Evolutionary conservation across 1,140 invertebrate species (phyloP).

Genomic region (Caenorhabditis briggsae): DNA sequence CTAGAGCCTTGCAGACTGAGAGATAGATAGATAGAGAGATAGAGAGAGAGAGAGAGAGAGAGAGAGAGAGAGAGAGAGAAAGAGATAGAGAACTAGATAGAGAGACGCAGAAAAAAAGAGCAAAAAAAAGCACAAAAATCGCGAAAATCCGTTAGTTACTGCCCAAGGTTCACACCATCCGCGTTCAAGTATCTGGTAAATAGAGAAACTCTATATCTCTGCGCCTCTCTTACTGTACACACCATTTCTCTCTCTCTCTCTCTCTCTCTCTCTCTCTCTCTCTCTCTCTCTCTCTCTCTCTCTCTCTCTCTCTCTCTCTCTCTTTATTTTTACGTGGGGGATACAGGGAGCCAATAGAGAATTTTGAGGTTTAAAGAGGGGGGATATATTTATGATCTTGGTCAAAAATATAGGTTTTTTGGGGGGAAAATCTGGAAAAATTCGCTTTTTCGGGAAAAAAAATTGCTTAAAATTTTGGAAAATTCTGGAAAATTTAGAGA

Average conservation of each 20-base stretch:
- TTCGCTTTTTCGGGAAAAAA: too few species aligned
- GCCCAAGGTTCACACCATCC: slow-evolving; percentile 45
- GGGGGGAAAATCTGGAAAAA: background rate
- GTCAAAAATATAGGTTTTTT: background rate
- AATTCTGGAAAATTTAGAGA: too few species aligned
- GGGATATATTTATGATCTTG: too few species aligned
- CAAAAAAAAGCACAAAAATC: too few species aligned
- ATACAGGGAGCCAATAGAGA: too few species aligned
- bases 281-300: background rate
- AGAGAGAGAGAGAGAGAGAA: too few species aligned
- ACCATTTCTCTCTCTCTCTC: background rate
- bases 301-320: background rate
- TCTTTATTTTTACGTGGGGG: too few species aligned
- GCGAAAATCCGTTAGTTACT: background rate
- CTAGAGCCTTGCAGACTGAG: too few species aligned
- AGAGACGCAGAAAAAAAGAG: too few species aligned
- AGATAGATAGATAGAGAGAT: background rate
- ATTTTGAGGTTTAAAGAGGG: too few species aligned
- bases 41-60: background rate
- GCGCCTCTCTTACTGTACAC: background rate
- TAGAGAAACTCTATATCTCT: background rate
- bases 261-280: background rate
- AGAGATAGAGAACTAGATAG: too few species aligned
- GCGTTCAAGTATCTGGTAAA: slow-evolving; percentile 30
- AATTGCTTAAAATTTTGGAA: too few species aligned